Base-by-base conservation (phyloP, 2,888 invertebrate species). In the Galeopsomyia nigrocyanea region DNA sequence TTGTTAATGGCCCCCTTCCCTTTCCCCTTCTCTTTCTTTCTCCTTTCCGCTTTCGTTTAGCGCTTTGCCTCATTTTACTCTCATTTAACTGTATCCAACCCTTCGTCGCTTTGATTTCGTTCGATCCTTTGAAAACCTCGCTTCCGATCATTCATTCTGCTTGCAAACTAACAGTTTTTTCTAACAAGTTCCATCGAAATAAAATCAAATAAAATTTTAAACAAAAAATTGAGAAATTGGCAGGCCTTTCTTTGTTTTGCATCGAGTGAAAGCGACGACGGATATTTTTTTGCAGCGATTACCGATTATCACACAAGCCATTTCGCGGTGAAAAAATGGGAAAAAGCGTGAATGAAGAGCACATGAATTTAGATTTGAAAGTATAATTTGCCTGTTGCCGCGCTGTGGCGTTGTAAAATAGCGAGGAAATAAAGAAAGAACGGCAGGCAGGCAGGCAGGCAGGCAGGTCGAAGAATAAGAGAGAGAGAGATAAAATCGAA, bases 1-100 rank as follows among this genome's bases (percentile, higher is more conserved):
- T 82, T 82, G 84, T 84, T 86, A 86, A 85, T 84, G 82, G 84
- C 80, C 78, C 76, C 68, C 77, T 63, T 1, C 70, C 19, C 62
- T 66, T 73, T 74, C 68, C 66, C 76, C 49, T 55, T 63, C 60
- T 64, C 47, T 70, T 75, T 74, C 68, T 72, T 74, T 71, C 73
- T 68, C 64, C 64, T 53, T 49, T 68, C 66, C 57, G 68, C 69
- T 71, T 67, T 72, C 69, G 69, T 76, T 76, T 77, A 75, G 58
- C 67, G 68, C 76, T 22, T 75, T 62, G 63, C 31, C 74, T 68
- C 71, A 66, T 63, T 66, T 58, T 16, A 47, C 68, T 65, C 62
- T 51, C 60, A 61, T 66, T 62, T 61, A 2, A 60, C 63, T 22
- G 39, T 39, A 39, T 39, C 39, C 39, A 39, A n/a, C 39, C 50